These are phyloP conservation scores for Spermophilus dauricus DNA, from an alignment of 2,113 vertebrate species.

Conservation along the genomic window DNA sequence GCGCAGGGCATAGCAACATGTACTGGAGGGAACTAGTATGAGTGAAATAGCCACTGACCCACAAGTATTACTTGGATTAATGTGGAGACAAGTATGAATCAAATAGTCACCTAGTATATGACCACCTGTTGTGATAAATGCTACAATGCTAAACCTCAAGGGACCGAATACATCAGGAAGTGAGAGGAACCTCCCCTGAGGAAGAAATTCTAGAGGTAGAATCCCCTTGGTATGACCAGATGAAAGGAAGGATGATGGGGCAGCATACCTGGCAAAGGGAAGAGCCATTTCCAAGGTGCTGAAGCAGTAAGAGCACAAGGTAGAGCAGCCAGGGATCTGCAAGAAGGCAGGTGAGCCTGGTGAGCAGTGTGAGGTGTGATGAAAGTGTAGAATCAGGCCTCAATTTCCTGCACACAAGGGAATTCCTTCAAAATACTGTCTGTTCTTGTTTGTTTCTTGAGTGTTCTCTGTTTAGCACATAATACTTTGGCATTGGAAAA, in stretches of 20 bases:
- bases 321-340: too few relatives aligned
- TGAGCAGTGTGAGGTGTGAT: not conserved
- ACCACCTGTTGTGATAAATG: not conserved
- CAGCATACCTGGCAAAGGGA: not conserved
- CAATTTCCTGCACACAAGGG: not conserved
- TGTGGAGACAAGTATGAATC: not conserved
- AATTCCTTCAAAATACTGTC: not conserved
- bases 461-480: not conserved
- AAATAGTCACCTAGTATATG: not conserved
- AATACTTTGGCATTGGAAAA: not conserved
- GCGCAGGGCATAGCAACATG: not conserved
- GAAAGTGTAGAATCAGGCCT: not conserved
- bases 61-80: not conserved
- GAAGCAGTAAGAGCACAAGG: not conserved
- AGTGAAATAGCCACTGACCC: not conserved
- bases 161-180: not conserved
- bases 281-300: not conserved
- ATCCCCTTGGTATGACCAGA: not conserved
- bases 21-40: not conserved
- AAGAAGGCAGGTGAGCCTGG: not conserved
- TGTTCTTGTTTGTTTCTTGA: not conserved
- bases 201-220: not conserved
- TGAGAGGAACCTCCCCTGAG: not conserved
- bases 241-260: fast-evolving
- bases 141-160: not conserved